These are phyloP conservation scores for Spheniscus humboldti DNA, from an alignment of 2,797 vertebrate species.

Conservation along the genomic window DNA sequence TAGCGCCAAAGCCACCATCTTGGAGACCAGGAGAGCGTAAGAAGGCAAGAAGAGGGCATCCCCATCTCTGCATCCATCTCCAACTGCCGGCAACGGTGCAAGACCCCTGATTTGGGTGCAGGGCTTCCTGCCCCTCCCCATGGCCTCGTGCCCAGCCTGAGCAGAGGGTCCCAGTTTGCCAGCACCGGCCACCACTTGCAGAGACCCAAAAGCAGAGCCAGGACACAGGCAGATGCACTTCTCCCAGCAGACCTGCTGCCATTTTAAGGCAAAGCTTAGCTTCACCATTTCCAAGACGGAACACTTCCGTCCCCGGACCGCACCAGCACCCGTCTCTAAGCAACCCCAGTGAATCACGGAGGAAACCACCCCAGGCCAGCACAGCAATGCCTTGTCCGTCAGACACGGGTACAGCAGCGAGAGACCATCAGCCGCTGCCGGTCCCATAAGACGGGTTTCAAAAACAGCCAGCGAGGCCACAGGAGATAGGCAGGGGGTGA, in stretches of 20 bases:
- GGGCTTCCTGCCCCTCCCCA: neutral
- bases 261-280: neutral
- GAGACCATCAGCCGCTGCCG: neutral
- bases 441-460: accelerated
- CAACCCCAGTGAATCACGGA: neutral
- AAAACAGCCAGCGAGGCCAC: neutral
- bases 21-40: neutral
- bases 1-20: neutral
- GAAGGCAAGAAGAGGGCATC: neutral
- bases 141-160: neutral
- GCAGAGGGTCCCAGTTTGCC: neutral
- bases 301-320: neutral
- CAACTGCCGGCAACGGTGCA: neutral
- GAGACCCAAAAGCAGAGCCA: neutral
- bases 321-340: neutral
- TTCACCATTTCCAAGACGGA: neutral
- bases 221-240: accelerated
- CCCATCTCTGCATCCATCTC: neutral
- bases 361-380: neutral
- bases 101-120: neutral
- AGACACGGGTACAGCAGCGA: accelerated
- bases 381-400: neutral
- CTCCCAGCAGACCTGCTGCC: neutral
- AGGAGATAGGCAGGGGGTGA: neutral
- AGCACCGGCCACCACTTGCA: accelerated